Evolutionary conservation across 2,797 vertebrate species (phyloP).

Genomic region (Sus cebifrons): DNA sequence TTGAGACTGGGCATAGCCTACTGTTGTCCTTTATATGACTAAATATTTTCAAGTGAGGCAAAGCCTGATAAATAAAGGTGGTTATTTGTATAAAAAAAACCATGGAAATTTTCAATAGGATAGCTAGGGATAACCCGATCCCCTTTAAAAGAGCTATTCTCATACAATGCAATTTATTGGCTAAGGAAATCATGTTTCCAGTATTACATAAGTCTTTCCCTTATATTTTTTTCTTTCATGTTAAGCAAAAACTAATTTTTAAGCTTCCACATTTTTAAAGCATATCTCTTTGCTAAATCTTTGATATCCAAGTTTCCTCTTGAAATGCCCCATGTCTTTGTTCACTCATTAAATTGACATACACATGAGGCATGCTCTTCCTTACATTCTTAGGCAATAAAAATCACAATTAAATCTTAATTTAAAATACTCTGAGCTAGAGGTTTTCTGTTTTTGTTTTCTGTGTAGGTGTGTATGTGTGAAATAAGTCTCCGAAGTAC

Average conservation of each 20-base stretch:
- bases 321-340: not conserved
- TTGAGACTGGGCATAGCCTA: not conserved
- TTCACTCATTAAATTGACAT: not conserved
- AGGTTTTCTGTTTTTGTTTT: not conserved
- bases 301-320: not conserved
- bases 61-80: not conserved
- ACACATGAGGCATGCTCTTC: not conserved
- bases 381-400: not conserved
- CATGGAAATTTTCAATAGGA: not conserved
- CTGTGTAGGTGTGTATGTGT: not conserved
- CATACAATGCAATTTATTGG: not conserved
- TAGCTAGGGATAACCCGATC: not conserved
- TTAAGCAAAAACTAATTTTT: constrained; percentile 17
- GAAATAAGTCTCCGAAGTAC: not conserved
- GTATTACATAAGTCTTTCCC: not conserved
- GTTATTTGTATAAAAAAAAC: not conserved
- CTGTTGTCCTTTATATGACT: not conserved
- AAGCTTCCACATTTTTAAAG: not conserved
- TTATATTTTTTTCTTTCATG: not conserved
- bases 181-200: not conserved
- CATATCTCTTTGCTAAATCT: not conserved
- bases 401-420: not conserved
- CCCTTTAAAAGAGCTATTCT: constrained; percentile 4
- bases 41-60: not conserved
- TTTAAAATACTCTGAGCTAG: not conserved